Percentiles rank a stretch among this genome's conserved stretches.
These are phyloP conservation scores for Galeopsomyia nigrocyanea DNA, from an alignment of 2,888 invertebrate genomes.

Conservation along the genomic window DNA sequence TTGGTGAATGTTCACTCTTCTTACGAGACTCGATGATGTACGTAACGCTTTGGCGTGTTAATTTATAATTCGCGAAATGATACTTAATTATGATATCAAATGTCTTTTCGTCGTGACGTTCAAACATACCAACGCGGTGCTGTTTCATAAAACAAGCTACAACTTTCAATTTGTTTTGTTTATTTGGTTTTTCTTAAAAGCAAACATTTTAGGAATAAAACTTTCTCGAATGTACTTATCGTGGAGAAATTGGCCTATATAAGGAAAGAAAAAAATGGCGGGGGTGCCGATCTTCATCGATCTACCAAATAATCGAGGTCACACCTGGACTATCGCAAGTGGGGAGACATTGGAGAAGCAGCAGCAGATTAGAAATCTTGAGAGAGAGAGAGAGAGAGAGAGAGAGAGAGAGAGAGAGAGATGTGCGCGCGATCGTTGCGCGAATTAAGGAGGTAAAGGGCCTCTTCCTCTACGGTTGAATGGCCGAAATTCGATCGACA, in stretches of 20 bases:
- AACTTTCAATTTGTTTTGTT: too few species aligned
- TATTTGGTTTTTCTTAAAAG: too few species aligned
- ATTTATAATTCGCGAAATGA: too few species aligned
- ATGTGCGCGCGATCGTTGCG: conserved; percentile 39
- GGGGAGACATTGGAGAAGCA: not conserved
- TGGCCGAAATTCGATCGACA: conserved; percentile 65
- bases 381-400: conserved; percentile 18
- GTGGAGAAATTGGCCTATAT: not conserved
- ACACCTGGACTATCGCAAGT: conserved; percentile 50
- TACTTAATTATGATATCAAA: too few species aligned
- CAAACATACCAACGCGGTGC: too few species aligned
- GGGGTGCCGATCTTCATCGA: conserved; percentile 24
- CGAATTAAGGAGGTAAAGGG: conserved; percentile 53
- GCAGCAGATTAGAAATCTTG: conserved; percentile 50
- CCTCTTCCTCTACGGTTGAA: conserved; percentile 51
- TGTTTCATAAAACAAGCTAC: too few species aligned
- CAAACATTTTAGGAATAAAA: too few species aligned
- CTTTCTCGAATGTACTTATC: not conserved
- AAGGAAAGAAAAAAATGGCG: conserved; percentile 4
- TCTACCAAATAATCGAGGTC: conserved; percentile 50
- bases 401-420: conserved; percentile 29
- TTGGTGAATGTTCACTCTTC: too few species aligned
- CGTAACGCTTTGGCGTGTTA: too few species aligned
- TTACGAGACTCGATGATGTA: too few species aligned
- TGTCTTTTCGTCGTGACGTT: too few species aligned